These are phyloP conservation scores for Aphelenchoides besseyi DNA, from an alignment of 1,140 invertebrate species.

Conservation along the genomic window DNA sequence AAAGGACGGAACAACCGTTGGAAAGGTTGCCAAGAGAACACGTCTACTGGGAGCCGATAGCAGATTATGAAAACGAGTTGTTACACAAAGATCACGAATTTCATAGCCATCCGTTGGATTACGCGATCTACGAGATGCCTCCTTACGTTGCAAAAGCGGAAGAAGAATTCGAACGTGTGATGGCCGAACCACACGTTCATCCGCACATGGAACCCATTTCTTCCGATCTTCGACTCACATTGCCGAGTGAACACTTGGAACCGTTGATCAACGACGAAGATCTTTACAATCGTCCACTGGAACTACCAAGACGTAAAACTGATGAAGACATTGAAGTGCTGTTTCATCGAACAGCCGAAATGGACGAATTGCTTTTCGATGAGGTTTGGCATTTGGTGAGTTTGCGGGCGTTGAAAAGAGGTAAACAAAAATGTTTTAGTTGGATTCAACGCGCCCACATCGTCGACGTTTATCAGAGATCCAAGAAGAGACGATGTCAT, in stretches of 20 bases:
- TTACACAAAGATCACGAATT: neutral
- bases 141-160: neutral
- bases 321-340: neutral
- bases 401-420: too few species aligned
- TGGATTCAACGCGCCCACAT: neutral
- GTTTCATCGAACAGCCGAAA: slow-evolving; percentile 3
- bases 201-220: neutral
- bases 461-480: slow-evolving; percentile 6
- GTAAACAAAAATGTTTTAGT: too few species aligned
- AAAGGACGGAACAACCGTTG: too few species aligned
- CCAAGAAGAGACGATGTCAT: slow-evolving; percentile 13
- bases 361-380: slow-evolving; percentile 12
- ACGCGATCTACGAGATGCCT: neutral
- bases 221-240: neutral
- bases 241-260: neutral
- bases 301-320: neutral
- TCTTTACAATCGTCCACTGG: neutral
- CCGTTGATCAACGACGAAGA: neutral
- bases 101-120: neutral
- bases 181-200: neutral
- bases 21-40: too few species aligned
- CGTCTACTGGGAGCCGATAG: too few species aligned
- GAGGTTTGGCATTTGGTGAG: neutral
- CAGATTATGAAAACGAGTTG: too few species aligned
- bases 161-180: neutral